A percentile compares a stretch with the other conserved stretches of the same genome.
Evolutionary conservation across 2,113 vertebrate species (phyloP).

Genomic region (Oryzias javanicus): DNA sequence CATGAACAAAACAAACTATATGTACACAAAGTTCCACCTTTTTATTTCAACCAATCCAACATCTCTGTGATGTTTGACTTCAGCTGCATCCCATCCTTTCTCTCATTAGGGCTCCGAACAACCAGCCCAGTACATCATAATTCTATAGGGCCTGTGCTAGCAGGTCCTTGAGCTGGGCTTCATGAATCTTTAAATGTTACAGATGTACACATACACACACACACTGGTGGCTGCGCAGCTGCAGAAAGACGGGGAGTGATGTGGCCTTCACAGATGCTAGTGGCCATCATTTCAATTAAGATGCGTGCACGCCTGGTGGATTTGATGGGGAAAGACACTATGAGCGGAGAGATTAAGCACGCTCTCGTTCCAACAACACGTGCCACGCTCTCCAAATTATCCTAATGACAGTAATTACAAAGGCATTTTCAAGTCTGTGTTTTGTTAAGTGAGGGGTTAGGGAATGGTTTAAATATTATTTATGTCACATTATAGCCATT

Average conservation of each 20-base stretch:
- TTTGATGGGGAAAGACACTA: conserved; percentile 59
- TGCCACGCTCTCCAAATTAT: conserved; percentile 58
- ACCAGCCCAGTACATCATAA: conserved; percentile 45
- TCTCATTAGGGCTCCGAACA: conserved; percentile 47
- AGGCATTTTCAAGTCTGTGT: conserved; percentile 48
- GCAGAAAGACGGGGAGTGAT: conserved; percentile 52
- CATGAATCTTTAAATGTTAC: conserved; percentile 65
- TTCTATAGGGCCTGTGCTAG: conserved; percentile 36
- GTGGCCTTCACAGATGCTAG: conserved; percentile 62
- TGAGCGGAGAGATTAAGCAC: conserved; percentile 61
- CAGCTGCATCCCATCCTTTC: conserved; percentile 40
- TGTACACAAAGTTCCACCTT: conserved; percentile 12
- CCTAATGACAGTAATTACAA: conserved; percentile 69
- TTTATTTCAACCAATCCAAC: conserved; percentile 40
- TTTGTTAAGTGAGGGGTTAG: conserved; percentile 58
- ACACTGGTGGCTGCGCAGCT: conserved; percentile 55
- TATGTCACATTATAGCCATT: conserved; percentile 16
- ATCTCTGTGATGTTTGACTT: conserved; percentile 37
- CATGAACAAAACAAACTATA: conserved; percentile 20
- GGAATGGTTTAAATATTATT: conserved; percentile 37
- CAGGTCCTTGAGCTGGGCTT: conserved; percentile 52
- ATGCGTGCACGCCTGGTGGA: conserved; percentile 44
- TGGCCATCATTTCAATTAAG: conserved; percentile 71
- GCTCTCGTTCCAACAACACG: conserved; percentile 59
- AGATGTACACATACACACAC: conserved; percentile 24